A percentile compares a stretch with the other conserved stretches of the same genome.
These are phyloP conservation scores for Drosophila merina DNA, from an alignment of 2,888 invertebrate species.

Conservation along the genomic window DNA sequence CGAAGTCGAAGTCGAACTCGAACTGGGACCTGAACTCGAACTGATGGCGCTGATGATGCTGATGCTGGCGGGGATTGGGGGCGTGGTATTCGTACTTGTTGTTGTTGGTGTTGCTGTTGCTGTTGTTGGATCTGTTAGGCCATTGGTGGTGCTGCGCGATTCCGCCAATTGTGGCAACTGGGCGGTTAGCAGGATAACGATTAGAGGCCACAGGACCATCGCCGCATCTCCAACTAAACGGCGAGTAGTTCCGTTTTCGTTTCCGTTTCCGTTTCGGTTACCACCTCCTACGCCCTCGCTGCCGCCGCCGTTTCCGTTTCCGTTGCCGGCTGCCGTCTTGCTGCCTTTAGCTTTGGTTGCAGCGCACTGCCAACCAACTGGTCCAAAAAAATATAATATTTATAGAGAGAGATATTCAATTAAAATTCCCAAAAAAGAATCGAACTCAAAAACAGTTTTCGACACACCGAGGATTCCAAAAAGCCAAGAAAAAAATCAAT, in stretches of 20 bases:
- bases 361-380: conserved; percentile 77
- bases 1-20: neutral
- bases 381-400: neutral
- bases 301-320: conserved; percentile 21
- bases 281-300: conserved; percentile 8
- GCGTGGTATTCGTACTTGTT: conserved; percentile 37
- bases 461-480: neutral
- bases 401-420: neutral
- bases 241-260: conserved; percentile 4
- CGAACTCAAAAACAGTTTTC: neutral
- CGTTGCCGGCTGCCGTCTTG: conserved; percentile 69
- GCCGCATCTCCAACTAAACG: conserved; percentile 55
- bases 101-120: conserved; percentile 40
- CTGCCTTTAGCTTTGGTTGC: conserved; percentile 72
- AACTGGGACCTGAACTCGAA: neutral
- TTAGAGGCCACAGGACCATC: conserved; percentile 60
- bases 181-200: conserved; percentile 52
- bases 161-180: conserved; percentile 39
- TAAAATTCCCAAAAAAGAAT: neutral
- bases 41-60: conserved; percentile 1
- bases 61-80: conserved; percentile 2
- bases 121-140: conserved; percentile 52
- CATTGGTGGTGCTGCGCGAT: conserved; percentile 36
- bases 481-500: neutral
- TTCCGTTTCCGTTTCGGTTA: conserved; percentile 3